Conservation (phyloP, 2,797 vertebrate species). For the Propithecus deckenii region DNA sequence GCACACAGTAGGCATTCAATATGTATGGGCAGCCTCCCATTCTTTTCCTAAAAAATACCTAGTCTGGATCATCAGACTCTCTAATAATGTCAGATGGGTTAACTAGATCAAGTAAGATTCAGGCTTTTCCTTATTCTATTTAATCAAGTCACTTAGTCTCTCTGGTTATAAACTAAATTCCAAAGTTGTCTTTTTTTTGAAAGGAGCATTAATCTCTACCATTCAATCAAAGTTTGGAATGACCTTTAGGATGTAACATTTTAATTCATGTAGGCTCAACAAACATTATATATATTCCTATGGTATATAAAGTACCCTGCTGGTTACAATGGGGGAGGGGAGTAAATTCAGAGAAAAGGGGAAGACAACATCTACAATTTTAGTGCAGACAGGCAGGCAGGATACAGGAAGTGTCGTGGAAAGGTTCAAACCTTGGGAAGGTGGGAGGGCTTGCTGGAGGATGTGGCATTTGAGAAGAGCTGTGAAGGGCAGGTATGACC, state of each 20-base stretch:
- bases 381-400: background rate
- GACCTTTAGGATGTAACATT: background rate
- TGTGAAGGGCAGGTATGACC: background rate
- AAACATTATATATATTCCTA: background rate
- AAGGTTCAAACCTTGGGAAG: background rate
- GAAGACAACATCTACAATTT: background rate
- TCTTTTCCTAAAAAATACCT: background rate
- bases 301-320: background rate
- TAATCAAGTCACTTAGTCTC: background rate
- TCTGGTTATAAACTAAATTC: background rate
- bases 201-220: no score
- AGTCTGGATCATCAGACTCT: background rate
- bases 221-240: background rate
- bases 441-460: background rate
- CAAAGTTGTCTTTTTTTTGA: background rate
- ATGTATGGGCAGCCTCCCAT: accelerated
- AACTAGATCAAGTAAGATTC: background rate
- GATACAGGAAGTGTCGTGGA: background rate
- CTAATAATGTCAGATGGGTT: background rate
- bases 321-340: background rate
- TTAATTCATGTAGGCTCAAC: background rate
- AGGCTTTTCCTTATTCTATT: background rate
- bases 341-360: background rate
- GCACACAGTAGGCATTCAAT: background rate
- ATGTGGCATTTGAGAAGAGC: background rate